Evolutionary conservation across 2,113 vertebrate genomes (phyloP).

Genomic region (Antigone vipio): DNA sequence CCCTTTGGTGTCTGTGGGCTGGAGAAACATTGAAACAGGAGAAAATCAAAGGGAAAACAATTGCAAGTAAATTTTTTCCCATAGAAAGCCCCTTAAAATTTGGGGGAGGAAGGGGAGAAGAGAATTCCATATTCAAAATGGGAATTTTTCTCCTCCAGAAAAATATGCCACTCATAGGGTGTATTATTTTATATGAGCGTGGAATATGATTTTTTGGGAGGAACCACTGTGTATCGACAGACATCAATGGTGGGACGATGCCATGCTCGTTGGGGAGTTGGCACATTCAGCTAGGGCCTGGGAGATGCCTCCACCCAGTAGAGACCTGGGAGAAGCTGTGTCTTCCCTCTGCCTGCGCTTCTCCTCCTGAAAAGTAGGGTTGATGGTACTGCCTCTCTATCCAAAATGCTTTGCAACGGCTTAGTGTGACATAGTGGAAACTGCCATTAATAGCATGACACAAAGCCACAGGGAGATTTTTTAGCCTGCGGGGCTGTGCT

Average conservation of each 20-base stretch:
- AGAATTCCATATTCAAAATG: neutral
- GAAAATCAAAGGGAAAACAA: neutral
- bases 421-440: neutral
- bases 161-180: neutral
- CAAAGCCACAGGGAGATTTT: neutral
- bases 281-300: neutral
- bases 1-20: neutral
- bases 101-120: neutral
- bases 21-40: neutral
- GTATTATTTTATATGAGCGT: neutral
- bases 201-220: neutral
- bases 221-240: neutral
- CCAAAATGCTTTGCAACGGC: neutral
- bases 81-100: neutral
- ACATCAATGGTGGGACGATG: neutral
- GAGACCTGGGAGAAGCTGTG: neutral
- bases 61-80: neutral
- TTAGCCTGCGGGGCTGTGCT: neutral
- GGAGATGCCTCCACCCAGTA: neutral
- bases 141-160: neutral
- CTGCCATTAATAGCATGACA: too few relatives aligned
- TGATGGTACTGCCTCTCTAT: neutral
- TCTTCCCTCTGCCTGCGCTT: neutral
- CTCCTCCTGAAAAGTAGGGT: neutral
- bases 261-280: accelerated